phyloP scores from a whole-genome alignment of 2,888 invertebrate genomes.

The Villa cingulata region DNA sequence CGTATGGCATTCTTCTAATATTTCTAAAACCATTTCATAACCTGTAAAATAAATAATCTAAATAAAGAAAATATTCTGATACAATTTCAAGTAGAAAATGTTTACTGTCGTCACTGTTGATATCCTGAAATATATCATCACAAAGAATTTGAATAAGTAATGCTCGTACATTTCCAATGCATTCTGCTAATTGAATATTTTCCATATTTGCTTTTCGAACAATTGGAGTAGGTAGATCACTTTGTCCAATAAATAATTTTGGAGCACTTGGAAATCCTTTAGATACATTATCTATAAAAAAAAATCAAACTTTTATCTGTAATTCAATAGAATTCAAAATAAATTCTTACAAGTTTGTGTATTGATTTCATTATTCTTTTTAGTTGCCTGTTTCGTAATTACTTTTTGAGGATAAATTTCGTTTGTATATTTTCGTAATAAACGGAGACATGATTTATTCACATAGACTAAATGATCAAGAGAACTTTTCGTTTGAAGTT shows the following conservation, averaged over 20 bases:
- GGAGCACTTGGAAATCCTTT: slow-evolving; percentile 14
- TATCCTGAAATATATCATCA: slow-evolving; percentile 45
- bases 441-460: slow-evolving; percentile 65
- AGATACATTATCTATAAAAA: slow-evolving; percentile 9
- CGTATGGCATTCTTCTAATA: slow-evolving; percentile 78
- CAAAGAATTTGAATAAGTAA: slow-evolving; percentile 71
- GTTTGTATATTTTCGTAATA: slow-evolving; percentile 73
- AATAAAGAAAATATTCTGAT: not conserved
- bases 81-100: not conserved
- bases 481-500: slow-evolving; percentile 47
- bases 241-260: slow-evolving; percentile 15
- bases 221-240: slow-evolving; percentile 16
- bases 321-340: not conserved
- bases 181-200: slow-evolving; percentile 67
- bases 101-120: slow-evolving; percentile 29
- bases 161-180: slow-evolving; percentile 71
- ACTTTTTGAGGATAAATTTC: slow-evolving; percentile 65
- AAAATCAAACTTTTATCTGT: not conserved
- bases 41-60: slow-evolving; percentile 23
- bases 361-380: slow-evolving; percentile 21
- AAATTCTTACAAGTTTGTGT: slow-evolving; percentile 11
- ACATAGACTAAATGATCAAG: slow-evolving; percentile 77
- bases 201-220: slow-evolving; percentile 37
- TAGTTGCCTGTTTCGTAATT: not conserved
- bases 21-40: slow-evolving; percentile 51